Evolutionary conservation across 2,888 invertebrate species (phyloP), one percentile per base, ranked within the genome.

Genomic region (Macroteleia sp.): DNA sequence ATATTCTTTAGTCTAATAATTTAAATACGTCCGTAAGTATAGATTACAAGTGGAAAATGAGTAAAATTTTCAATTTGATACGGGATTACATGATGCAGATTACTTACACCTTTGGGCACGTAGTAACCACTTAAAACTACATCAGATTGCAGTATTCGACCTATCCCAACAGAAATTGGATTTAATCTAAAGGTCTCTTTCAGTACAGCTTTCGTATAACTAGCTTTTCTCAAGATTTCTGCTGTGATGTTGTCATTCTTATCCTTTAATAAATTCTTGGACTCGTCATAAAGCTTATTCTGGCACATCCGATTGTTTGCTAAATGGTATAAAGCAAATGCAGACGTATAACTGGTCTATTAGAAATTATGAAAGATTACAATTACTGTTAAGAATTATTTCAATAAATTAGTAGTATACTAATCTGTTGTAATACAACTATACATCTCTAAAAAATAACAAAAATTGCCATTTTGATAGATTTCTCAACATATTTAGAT

Each of bases 111-210:
- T 91, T 94, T 93, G 5, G 97, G 97, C 77, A 97, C 94, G 48
- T 92, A 90, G 91, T 95, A 97, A 32, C 95, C 95, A 73, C 94
- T 94, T 48, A 97, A 92, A 25, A 94, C 91, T 1, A 95, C 92
- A 87, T 97, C 95, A 50, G 93, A 93, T 79, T 95, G 94, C 30
- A 96, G 91, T 46, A 96, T 92, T 28, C 97, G 92, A 0, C 97
- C 97, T 56, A 97, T 93, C 4, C 97, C 97, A 64, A 97, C 93
- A 0, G 97, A 95, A 22, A 97, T 94, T 0, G 97, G 97, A 91
- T 96, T 95, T 48, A 97, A 88, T 75, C 97, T 93, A 20, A 97
- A 92, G 2, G 95, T 94, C 91, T 98, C 98, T 89, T 97, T 98
- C 1, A 98, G 91, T 81, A 95, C 95, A 39, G 96, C 95, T 87